Evolutionary conservation across 2,797 vertebrate species (phyloP).

Genomic region (Esox masquinongy): DNA sequence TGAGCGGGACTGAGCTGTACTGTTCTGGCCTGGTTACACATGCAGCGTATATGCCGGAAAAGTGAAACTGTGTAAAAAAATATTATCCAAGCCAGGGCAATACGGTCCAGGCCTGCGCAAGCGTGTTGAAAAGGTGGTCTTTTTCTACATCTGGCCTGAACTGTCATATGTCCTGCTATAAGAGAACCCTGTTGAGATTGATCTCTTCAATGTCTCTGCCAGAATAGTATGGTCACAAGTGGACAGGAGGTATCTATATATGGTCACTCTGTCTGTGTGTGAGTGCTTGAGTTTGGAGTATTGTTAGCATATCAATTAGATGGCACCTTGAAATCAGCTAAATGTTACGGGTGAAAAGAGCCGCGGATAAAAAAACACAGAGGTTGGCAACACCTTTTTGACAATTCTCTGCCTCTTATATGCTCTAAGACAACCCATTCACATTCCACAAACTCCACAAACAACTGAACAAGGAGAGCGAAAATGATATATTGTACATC

Average conservation of each 20-base stretch:
- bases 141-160: background rate
- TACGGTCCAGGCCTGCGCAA: background rate
- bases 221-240: background rate
- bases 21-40: background rate
- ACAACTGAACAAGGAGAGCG: conserved; percentile 6
- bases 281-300: conserved; percentile 44
- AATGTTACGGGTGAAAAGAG: background rate
- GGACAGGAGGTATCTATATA: background rate
- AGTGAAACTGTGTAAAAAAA: background rate
- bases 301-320: conserved; percentile 9
- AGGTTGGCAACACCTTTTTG: conserved; percentile 7
- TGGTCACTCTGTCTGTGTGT: conserved; percentile 5
- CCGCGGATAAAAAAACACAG: background rate
- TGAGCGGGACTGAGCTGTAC: background rate
- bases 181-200: background rate
- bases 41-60: background rate
- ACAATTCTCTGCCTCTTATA: conserved; percentile 23
- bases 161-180: background rate
- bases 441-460: conserved; percentile 26
- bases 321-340: conserved; percentile 7
- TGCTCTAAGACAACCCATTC: conserved; percentile 35
- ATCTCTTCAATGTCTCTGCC: background rate
- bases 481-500: conserved; percentile 58
- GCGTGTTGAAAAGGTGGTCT: background rate
- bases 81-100: background rate